phyloP scores from a whole-genome alignment of 1,140 invertebrate genomes.

The Phymastichus coffea region DNA sequence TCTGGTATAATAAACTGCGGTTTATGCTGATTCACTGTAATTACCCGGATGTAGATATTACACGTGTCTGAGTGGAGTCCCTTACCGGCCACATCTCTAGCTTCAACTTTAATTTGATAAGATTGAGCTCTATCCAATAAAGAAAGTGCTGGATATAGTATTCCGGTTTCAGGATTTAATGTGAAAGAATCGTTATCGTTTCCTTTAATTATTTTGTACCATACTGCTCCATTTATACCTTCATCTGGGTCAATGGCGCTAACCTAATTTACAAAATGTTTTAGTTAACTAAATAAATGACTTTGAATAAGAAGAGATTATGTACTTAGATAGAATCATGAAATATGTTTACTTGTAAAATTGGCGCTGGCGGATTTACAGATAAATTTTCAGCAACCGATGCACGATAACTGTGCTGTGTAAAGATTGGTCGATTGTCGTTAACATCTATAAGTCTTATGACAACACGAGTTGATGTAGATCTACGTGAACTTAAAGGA shows the following conservation, averaged over 20 bases:
- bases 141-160: slow-evolving; percentile 73
- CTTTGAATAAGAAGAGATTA: no score
- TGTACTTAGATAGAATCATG: background rate
- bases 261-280: slow-evolving; percentile 43
- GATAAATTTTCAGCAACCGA: slow-evolving; percentile 82
- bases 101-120: slow-evolving; percentile 73
- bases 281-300: background rate
- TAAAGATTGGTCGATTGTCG: slow-evolving; percentile 80
- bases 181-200: slow-evolving; percentile 72
- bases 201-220: slow-evolving; percentile 71
- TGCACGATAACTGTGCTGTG: slow-evolving; percentile 71
- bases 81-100: slow-evolving; percentile 70
- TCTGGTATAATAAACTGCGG: slow-evolving; percentile 80
- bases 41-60: slow-evolving; percentile 73
- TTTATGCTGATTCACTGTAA: slow-evolving; percentile 82
- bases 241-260: slow-evolving; percentile 78
- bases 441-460: slow-evolving; percentile 82
- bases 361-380: slow-evolving; percentile 72
- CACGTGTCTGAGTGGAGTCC: slow-evolving; percentile 69
- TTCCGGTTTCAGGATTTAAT: slow-evolving; percentile 71
- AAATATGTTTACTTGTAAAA: slow-evolving; percentile 65
- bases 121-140: slow-evolving; percentile 63
- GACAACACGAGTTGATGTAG: slow-evolving; percentile 73
- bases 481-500: slow-evolving; percentile 65
- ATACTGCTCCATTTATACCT: slow-evolving; percentile 72